A percentile compares a stretch with the other conserved stretches of the same genome.
Evolutionary conservation across 1,140 invertebrate species (phyloP).

Genomic region (Panagrolaimus sp.): DNA sequence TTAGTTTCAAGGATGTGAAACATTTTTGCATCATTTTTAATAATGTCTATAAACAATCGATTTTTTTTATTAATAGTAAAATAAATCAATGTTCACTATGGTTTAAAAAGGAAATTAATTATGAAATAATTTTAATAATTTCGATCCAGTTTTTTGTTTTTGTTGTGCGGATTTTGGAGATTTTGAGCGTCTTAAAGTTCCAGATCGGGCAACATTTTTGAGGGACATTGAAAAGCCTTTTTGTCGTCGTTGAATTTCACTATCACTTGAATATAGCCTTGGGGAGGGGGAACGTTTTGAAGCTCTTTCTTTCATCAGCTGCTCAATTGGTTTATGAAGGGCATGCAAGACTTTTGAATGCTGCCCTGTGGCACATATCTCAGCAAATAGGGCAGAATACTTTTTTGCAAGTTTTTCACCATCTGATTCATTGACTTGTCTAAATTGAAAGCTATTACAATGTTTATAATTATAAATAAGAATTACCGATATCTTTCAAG

Average conservation of each 20-base stretch:
- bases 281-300: constrained; percentile 3
- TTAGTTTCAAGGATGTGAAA: too few species aligned
- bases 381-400: not conserved
- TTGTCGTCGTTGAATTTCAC: constrained; percentile 9
- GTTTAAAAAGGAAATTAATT: not conserved
- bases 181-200: constrained; percentile 10
- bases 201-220: constrained; percentile 13
- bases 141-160: constrained; percentile 5
- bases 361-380: constrained; percentile 2
- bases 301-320: not conserved
- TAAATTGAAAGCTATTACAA: not conserved
- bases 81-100: not conserved
- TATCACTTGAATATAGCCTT: constrained; percentile 14
- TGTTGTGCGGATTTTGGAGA: not conserved
- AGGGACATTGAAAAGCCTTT: not conserved
- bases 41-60: too few species aligned
- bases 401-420: constrained; percentile 19
- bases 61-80: not conserved
- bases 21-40: too few species aligned
- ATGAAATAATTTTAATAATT: constrained; percentile 16
- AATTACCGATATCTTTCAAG: constrained; percentile 15
- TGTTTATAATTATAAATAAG: not conserved
- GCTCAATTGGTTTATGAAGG: constrained; percentile 11
- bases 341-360: not conserved
- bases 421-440: constrained; percentile 17